Percentiles rank a stretch among this genome's conserved stretches.
These are phyloP conservation scores for Botia almorhae DNA, from an alignment of 2,797 vertebrate genomes.

Conservation along the genomic window DNA sequence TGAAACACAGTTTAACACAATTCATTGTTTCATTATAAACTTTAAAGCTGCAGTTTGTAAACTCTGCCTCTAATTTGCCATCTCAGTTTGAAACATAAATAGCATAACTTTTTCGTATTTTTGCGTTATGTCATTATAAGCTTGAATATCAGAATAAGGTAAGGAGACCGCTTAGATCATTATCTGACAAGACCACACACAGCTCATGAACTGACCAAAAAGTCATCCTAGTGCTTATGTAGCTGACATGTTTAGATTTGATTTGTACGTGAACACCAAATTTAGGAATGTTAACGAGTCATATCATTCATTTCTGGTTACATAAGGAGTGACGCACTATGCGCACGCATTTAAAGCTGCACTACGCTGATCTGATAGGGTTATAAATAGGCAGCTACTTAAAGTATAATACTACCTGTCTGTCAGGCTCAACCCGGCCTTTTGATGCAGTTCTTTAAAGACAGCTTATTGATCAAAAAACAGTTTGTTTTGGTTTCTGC, in stretches of 20 bases:
- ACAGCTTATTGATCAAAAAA: not conserved
- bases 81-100: no score
- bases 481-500: not conserved
- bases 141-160: no score
- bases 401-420: slow-evolving; percentile 70
- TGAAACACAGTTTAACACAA: not conserved
- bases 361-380: not conserved
- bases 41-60: no score
- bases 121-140: no score
- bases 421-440: slow-evolving; percentile 54
- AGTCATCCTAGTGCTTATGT: slow-evolving; percentile 74
- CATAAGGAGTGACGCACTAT: not conserved
- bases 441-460: not conserved
- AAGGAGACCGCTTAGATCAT: no score
- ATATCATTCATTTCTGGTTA: not conserved
- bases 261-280: not conserved
- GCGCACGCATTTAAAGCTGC: not conserved
- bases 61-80: no score
- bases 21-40: no score
- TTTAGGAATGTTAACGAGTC: not conserved
- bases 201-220: slow-evolving; percentile 55
- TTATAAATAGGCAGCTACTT: slow-evolving; percentile 73
- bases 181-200: slow-evolving; percentile 45
- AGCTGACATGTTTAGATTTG: not conserved
- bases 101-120: no score